Base-by-base conservation (phyloP, 1,140 invertebrate species). In the Neuroterus valhalla region DNA sequence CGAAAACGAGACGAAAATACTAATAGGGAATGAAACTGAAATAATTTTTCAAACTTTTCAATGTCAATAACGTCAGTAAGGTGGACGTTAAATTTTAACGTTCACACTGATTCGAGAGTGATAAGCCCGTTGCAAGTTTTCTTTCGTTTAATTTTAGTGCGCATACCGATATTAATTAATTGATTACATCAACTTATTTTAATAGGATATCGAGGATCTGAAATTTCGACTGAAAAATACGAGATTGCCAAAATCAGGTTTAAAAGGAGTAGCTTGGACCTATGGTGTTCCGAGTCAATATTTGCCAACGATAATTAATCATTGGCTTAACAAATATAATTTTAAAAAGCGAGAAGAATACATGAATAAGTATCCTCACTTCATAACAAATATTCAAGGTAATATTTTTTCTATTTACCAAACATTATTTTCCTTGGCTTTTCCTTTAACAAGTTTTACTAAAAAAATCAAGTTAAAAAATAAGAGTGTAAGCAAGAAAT, bases 281-380 rank as follows among this genome's bases (percentile, higher is more conserved):
- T 96, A 96, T 85, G 96, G 96, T 6, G 94, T 96, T 76, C 96
- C 96, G 84, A 88, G 92, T 0, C 89, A 93, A 43, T 92, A 94
- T 82, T 86, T 97, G 23, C 88, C 92, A 46, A 91, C 92, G 70
- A 88, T 97, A 26, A 82, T 95, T 14, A 88, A 93, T 38, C 94
- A 96, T 87, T 95, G 95, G 96, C 85, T 88, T 5, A 92, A 93
- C n/a, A 89, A 93, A 17, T 97, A 96, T 86, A 89, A 96, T 78
- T 97, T 96, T 93, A 91, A 86, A 72, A 87, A 93, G 77, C 91
- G 95, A 42, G 94, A 95, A 83, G 85, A 87, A n/a, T 90, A 88
- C 26, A 83, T 97, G 14, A 97, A 97, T 83, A 86, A 89, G 72
- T 94, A 93, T 75, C 91, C 94, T 3, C 95, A 96, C 77, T 97